Base-by-base conservation (phyloP, 1,140 invertebrate species). In the Coelopa frigida region DNA sequence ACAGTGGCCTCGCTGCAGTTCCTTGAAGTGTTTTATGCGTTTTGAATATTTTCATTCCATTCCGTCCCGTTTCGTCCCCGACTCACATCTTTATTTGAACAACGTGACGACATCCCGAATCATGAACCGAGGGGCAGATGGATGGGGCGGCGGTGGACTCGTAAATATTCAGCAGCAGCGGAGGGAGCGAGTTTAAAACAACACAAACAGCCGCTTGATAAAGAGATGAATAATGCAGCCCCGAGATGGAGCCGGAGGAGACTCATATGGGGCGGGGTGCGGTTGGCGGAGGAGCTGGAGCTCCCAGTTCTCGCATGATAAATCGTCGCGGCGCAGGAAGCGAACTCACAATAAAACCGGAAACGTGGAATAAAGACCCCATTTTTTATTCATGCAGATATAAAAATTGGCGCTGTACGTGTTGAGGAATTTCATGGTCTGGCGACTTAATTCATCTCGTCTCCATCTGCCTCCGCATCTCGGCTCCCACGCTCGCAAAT, bases 181-280 rank as follows among this genome's bases (percentile, higher is more conserved):
- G n/a, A 11, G 15, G 3, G 21, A 7, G 18, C 27, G 27, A 41
- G 24, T 15, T 33, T n/a, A 15, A 37, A 7, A 27, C 49, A 52
- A 45, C 51, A 56, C 52, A 48, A 48, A 56, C 53, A n/a, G 33
- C 44, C 35, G 50, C 17, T 24, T n/a, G n/a, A n/a, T n/a, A n/a
- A n/a, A n/a, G n/a, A n/a, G n/a, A n/a, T n/a, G n/a, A n/a, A n/a
- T n/a, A n/a, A n/a, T n/a, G n/a, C n/a, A n/a, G n/a, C n/a, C n/a
- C n/a, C n/a, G n/a, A n/a, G n/a, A n/a, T n/a, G 40, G 18, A 33
- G 21, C 55, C 51, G 56, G 54, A 53, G 54, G 56, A 54, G 43
- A 43, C 56, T 61, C 58, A 56, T 54, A 53, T 37, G n/a, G n/a
- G n/a, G n/a, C n/a, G n/a, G n/a, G n/a, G n/a, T n/a, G n/a, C n/a